Conservation (phyloP, 1,140 invertebrate genomes). For the Episyrphus balteatus region DNA sequence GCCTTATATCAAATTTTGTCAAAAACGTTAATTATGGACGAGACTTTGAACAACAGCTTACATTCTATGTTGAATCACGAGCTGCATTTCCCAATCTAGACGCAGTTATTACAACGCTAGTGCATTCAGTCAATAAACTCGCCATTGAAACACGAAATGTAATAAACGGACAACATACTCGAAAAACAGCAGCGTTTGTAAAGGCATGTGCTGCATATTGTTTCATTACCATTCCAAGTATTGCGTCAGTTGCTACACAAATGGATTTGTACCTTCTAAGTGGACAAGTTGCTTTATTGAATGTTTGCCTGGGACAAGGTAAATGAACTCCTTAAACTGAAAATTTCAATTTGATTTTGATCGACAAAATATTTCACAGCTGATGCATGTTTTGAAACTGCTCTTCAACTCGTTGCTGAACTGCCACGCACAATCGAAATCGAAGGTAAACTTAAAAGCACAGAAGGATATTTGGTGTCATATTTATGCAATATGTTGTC, state of each 20-base stretch:
- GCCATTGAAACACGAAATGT: slow-evolving; percentile 61
- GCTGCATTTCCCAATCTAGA: slow-evolving; percentile 84
- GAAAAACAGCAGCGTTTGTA: slow-evolving; percentile 73
- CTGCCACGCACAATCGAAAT: slow-evolving; percentile 63
- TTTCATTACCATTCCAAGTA: slow-evolving; percentile 91
- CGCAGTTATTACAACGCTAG: slow-evolving; percentile 67
- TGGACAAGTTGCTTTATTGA: slow-evolving; percentile 79
- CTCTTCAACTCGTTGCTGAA: slow-evolving; percentile 67
- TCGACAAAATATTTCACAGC: slow-evolving; percentile 58
- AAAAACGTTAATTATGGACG: slow-evolving; percentile 66
- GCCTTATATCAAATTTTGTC: slow-evolving; percentile 71
- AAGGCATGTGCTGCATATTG: slow-evolving; percentile 90
- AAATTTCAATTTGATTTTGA: slow-evolving; percentile 3
- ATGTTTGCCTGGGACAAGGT: slow-evolving; percentile 86
- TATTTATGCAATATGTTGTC: slow-evolving; percentile 72
- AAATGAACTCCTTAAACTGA: background rate
- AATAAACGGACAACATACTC: slow-evolving; percentile 65
- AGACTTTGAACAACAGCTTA: slow-evolving; percentile 82
- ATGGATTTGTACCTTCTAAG: slow-evolving; percentile 78
- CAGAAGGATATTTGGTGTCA: slow-evolving; percentile 59
- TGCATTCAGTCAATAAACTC: slow-evolving; percentile 75
- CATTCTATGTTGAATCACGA: slow-evolving; percentile 86
- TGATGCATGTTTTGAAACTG: slow-evolving; percentile 86
- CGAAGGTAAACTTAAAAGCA: slow-evolving; percentile 59
- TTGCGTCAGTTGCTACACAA: slow-evolving; percentile 60